A percentile compares a stretch with the other conserved stretches of the same genome.
These are phyloP conservation scores for Toxotes jaculatrix DNA, from an alignment of 2,113 vertebrate genomes.

Conservation along the genomic window DNA sequence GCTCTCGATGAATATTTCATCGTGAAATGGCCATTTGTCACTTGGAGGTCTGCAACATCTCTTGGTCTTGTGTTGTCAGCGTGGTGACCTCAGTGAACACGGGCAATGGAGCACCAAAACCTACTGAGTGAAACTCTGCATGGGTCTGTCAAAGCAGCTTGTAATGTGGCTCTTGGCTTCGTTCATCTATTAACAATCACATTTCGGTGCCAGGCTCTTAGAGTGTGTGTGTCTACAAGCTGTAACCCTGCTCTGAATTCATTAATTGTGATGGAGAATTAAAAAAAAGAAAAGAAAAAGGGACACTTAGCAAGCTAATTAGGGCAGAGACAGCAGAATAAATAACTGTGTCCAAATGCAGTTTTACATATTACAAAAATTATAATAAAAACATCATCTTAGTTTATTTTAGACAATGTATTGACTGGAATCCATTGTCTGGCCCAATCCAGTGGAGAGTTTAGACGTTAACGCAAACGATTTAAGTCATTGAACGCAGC, in stretches of 20 bases:
- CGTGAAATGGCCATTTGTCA: conserved; percentile 55
- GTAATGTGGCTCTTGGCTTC: conserved; percentile 59
- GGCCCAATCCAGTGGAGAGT: background rate
- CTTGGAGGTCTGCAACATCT: conserved; percentile 27
- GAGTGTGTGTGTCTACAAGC: conserved; percentile 37
- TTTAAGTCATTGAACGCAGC: conserved; percentile 37
- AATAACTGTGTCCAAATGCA: background rate
- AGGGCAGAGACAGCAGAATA: background rate
- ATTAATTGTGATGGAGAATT: conserved; percentile 20
- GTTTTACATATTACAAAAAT: background rate
- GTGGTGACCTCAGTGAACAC: conserved; percentile 35
- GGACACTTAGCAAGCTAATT: conserved; percentile 4
- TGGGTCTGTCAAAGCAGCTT: conserved; percentile 50
- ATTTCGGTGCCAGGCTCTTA: conserved; percentile 49
- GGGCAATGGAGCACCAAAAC: conserved; percentile 30
- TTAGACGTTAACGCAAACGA: background rate
- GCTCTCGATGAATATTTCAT: conserved; percentile 58
- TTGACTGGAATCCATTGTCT: background rate
- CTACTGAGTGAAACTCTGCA: conserved; percentile 26
- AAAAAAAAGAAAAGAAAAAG: background rate
- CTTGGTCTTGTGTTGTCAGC: background rate
- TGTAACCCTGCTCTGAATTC: conserved; percentile 39
- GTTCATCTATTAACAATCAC: conserved; percentile 62
- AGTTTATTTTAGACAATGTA: background rate
- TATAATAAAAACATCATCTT: background rate